These are phyloP conservation scores for Phoxinus phoxinus DNA, from an alignment of 2,113 vertebrate species.

Conservation along the genomic window DNA sequence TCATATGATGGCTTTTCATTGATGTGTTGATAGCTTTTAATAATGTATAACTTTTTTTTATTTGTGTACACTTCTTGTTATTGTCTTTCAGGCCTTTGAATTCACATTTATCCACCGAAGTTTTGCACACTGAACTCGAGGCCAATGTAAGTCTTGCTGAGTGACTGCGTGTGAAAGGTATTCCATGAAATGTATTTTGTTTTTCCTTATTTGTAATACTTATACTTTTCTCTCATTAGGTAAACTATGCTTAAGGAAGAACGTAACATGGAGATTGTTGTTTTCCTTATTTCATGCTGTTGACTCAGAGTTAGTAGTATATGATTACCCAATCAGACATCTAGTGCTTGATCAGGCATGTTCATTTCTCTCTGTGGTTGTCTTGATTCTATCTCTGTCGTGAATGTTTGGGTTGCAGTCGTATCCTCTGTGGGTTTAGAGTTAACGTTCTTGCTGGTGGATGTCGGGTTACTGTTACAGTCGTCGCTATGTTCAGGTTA, in stretches of 20 bases:
- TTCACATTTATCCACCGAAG: slow-evolving; percentile 57
- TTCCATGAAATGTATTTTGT: slow-evolving; percentile 58
- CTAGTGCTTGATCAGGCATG: slow-evolving; percentile 38
- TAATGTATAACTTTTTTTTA: not conserved
- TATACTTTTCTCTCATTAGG: slow-evolving; percentile 32
- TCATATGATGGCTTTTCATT: not conserved
- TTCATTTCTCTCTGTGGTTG: slow-evolving; percentile 33
- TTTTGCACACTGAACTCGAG: slow-evolving; percentile 68
- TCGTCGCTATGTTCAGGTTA: slow-evolving; percentile 46
- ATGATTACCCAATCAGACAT: slow-evolving; percentile 21
- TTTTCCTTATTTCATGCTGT: slow-evolving; percentile 15
- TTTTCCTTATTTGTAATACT: not conserved
- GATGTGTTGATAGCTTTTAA: not conserved
- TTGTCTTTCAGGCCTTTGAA: slow-evolving; percentile 61
- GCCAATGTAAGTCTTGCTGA: slow-evolving; percentile 76
- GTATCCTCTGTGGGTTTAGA: slow-evolving; percentile 13
- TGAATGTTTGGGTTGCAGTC: slow-evolving; percentile 53
- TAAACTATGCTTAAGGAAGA: slow-evolving; percentile 35
- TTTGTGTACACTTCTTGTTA: not conserved
- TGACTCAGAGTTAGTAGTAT: slow-evolving; percentile 1
- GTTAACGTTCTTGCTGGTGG: slow-evolving; percentile 14
- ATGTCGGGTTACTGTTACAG: slow-evolving; percentile 42
- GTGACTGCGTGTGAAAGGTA: slow-evolving; percentile 78
- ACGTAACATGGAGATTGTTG: slow-evolving; percentile 9
- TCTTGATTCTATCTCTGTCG: slow-evolving; percentile 64